Evolutionary conservation across 2,113 vertebrate genomes (phyloP).

Genomic region (Aramus guarauna): DNA sequence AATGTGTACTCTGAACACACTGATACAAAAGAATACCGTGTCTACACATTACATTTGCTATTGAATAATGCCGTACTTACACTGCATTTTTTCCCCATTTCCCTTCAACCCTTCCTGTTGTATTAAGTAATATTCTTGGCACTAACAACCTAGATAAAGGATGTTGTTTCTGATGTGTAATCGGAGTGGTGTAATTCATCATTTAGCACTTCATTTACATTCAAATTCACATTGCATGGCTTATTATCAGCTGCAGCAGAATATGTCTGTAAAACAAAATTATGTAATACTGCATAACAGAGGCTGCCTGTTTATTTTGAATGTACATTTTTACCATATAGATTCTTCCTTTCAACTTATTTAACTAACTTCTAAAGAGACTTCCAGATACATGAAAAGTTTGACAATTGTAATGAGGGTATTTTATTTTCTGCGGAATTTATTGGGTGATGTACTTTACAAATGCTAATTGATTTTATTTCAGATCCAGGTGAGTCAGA

Average conservation of each 20-base stretch:
- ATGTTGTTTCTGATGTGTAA: constrained; percentile 59
- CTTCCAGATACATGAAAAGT: neutral
- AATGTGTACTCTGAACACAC: neutral
- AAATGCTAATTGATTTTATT: neutral
- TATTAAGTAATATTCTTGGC: constrained; percentile 61
- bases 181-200: constrained; percentile 24
- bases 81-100: constrained; percentile 24
- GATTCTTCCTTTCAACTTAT: neutral
- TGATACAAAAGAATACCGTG: neutral
- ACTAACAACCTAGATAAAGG: constrained; percentile 59
- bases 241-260: constrained; percentile 54
- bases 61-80: constrained; percentile 18
- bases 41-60: neutral
- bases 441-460: neutral
- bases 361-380: neutral
- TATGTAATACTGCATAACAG: constrained; percentile 36
- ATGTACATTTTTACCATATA: neutral
- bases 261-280: constrained; percentile 28
- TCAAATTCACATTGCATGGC: neutral
- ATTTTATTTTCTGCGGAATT: neutral
- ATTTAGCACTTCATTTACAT: constrained; percentile 63
- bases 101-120: constrained; percentile 52
- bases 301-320: constrained; percentile 12
- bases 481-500: neutral
- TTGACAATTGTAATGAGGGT: neutral